Percentiles rank a stretch among this genome's conserved stretches.
Conservation (phyloP, 2,888 invertebrate genomes). For the Chaetoderma sp. region DNA sequence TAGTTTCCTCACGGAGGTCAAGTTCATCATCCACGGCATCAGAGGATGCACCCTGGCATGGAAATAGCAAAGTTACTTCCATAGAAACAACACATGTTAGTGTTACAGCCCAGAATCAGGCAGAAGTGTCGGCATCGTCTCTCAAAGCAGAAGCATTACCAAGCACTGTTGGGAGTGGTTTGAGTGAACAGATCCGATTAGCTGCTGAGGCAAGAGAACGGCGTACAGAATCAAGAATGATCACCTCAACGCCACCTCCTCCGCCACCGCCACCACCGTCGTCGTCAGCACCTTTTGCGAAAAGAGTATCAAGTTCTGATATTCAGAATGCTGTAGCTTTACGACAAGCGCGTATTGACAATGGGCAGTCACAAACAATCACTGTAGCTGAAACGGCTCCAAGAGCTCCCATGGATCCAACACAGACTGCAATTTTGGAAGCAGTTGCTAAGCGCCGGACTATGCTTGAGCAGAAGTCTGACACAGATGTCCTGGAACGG, state of each 20-base stretch:
- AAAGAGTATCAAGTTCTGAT: conserved; percentile 35
- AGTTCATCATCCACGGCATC: too few species aligned
- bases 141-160: too few species aligned
- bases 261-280: conserved; percentile 32
- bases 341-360: conserved; percentile 52
- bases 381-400: not conserved
- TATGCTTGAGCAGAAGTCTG: conserved; percentile 49
- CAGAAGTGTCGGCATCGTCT: too few species aligned
- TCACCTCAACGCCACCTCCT: conserved; percentile 18
- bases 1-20: too few species aligned
- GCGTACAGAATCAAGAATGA: not conserved
- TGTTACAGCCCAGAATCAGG: too few species aligned
- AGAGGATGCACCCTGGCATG: too few species aligned
- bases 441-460: conserved; percentile 61
- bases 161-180: too few species aligned
- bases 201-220: conserved; percentile 34
- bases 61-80: too few species aligned
- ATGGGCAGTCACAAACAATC: conserved; percentile 44
- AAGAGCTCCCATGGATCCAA: conserved; percentile 32
- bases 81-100: too few species aligned
- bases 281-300: conserved; percentile 35
- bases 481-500: conserved; percentile 50
- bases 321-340: conserved; percentile 61
- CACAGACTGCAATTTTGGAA: conserved; percentile 61
- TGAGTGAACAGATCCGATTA: conserved; percentile 24